Base-by-base conservation (phyloP, 2,888 invertebrate genomes). In the Hirudinaria manillensis region DNA sequence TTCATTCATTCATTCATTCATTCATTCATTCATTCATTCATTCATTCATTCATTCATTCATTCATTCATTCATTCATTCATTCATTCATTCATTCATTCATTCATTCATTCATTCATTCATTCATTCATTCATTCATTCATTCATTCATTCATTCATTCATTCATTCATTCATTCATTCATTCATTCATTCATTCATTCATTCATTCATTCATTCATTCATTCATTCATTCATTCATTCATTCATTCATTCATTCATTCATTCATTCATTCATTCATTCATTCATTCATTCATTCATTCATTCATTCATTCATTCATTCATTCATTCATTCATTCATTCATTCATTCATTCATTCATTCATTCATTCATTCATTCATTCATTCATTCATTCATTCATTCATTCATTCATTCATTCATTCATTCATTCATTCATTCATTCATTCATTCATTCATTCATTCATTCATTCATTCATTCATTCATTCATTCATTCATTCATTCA, bases 11-110 rank as follows among this genome's bases (percentile, higher is more conserved):
- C 68, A 34, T 68, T 29, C 68, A 68, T 4, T 16, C 45, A 16
- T 45, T 16, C 10, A 45, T 45, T 1, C 45, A 16, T 45, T 10
- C 45, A 1, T 10, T 7, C 45, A 10, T 2, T 45, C 10, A n/a
- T 61, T 61, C 61, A 67, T 67, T 67, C 67, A 29, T 67, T 67
- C 24, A 32, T 67, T 67, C 68, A 34, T 68, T 29, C 68, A 68
- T 4, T 16, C 45, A 16, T 45, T 16, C 10, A 45, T 45, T 1
- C 45, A 16, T 45, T 10, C 45, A 1, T 10, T 7, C 45, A 10
- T 2, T 45, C 10, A n/a, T 61, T 61, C 61, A 67, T 67, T 67
- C 67, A 29, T 67, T 67, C 24, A 32, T 67, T 67, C 68, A 34
- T 68, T 29, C 68, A 68, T 4, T 16, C 45, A 16, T 45, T 16